phyloP scores from a whole-genome alignment of 2,113 vertebrate species.

The Delphinus delphis region DNA sequence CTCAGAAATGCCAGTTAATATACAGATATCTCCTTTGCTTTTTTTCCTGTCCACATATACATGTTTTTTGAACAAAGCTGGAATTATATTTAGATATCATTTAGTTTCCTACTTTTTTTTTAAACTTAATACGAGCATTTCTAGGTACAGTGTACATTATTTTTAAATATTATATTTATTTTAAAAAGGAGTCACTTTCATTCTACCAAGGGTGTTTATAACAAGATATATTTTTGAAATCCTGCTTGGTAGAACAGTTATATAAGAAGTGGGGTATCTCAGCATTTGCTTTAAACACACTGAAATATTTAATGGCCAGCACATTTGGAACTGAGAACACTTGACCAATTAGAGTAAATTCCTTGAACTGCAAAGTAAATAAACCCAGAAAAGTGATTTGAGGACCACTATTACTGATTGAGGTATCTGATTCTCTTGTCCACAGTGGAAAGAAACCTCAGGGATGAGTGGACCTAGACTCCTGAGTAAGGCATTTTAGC shows the following conservation, averaged over 20 bases:
- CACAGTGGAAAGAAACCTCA: background rate
- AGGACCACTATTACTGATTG: background rate
- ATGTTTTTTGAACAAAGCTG: background rate
- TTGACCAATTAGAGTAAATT: background rate
- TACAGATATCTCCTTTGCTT: background rate
- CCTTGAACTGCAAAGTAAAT: background rate
- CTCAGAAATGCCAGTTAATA: background rate
- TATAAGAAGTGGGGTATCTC: background rate
- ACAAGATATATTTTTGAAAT: background rate
- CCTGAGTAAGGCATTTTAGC: background rate
- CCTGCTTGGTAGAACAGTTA: background rate
- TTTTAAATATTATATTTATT: background rate
- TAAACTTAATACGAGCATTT: background rate
- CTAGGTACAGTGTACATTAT: background rate
- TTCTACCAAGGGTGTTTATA: background rate
- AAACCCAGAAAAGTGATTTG: background rate
- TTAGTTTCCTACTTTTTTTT: background rate
- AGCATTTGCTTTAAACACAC: background rate
- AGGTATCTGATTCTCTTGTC: background rate
- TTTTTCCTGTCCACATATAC: background rate
- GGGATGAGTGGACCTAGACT: background rate
- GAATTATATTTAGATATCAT: background rate
- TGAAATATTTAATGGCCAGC: background rate
- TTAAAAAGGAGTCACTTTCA: background rate
- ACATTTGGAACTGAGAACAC: background rate